Conservation (phyloP, 2,113 vertebrate species). For the Aphyosemion australe region DNA sequence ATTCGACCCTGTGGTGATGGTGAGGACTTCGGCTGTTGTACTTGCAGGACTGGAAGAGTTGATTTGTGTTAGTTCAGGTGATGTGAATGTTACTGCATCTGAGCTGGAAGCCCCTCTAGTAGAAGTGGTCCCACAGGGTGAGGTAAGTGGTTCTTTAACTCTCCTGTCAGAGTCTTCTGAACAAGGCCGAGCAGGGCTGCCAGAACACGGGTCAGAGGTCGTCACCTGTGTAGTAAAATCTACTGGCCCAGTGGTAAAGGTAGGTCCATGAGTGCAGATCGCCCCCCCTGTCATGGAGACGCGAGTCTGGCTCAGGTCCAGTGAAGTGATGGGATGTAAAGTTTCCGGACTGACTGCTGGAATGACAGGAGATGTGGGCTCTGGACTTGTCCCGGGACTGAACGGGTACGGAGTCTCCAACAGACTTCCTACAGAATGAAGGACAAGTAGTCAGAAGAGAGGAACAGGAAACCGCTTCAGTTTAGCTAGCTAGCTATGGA, state of each 20-base stretch:
- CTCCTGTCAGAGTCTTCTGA: conserved; percentile 19
- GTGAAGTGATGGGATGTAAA: conserved; percentile 24
- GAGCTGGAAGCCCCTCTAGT: background rate
- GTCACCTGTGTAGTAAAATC: conserved; percentile 1
- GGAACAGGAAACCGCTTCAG: background rate
- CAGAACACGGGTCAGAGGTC: conserved; percentile 27
- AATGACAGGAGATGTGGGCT: conserved; percentile 53
- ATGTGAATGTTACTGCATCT: conserved; percentile 17
- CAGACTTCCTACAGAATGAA: conserved; percentile 59
- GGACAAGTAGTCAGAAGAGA: conserved; percentile 7
- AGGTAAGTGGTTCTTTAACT: conserved; percentile 46
- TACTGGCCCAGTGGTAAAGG: conserved; percentile 10
- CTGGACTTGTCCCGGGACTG: conserved; percentile 71
- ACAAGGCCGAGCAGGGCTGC: conserved; percentile 3
- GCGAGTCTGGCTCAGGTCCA: conserved; percentile 24
- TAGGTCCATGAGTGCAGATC: conserved; percentile 8
- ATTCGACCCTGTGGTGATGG: conserved; percentile 12
- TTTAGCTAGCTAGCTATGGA: too few relatives aligned
- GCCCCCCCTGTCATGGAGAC: conserved; percentile 16
- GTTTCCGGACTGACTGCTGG: conserved; percentile 36
- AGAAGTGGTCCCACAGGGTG: conserved; percentile 5
- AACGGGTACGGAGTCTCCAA: conserved; percentile 62
- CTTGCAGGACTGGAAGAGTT: conserved; percentile 6
- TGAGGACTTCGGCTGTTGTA: conserved; percentile 9
- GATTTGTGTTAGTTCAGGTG: conserved; percentile 9